These are phyloP conservation scores for Oasisia sp. DNA, from an alignment of 2,888 invertebrate species.

Conservation along the genomic window DNA sequence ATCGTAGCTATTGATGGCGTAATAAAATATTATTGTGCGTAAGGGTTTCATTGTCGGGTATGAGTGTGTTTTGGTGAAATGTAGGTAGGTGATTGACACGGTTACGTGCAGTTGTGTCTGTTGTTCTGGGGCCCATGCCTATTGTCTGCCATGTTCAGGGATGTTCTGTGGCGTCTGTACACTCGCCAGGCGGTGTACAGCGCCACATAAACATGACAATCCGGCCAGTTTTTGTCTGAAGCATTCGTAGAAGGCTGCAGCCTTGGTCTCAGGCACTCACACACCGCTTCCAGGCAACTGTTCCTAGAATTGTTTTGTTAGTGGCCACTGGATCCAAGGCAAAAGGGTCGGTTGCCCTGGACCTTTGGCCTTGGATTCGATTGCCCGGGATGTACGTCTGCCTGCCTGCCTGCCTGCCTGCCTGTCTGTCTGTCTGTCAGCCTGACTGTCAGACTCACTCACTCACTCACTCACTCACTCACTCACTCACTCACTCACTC, in stretches of 20 bases:
- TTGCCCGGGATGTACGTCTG: neutral
- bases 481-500: too few species aligned
- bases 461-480: too few species aligned
- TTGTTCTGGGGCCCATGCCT: neutral
- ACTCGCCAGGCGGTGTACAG: neutral
- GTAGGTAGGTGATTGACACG: neutral
- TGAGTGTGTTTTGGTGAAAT: neutral
- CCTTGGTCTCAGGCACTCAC: neutral
- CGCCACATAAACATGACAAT: neutral
- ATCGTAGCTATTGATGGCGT: neutral
- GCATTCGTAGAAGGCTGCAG: neutral
- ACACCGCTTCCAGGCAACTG: neutral
- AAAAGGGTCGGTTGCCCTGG: neutral
- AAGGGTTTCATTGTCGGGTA: neutral
- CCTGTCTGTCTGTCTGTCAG: neutral
- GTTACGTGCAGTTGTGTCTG: neutral
- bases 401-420: neutral
- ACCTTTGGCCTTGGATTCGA: too few species aligned
- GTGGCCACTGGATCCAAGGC: neutral
- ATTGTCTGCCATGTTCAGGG: neutral
- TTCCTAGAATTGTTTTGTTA: conserved; percentile 3
- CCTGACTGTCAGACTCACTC: neutral
- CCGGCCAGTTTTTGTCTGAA: neutral
- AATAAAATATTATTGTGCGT: neutral
- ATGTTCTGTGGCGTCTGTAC: neutral